Base-by-base conservation (phyloP, 2,888 invertebrate genomes). In the Stenurella melanura region DNA sequence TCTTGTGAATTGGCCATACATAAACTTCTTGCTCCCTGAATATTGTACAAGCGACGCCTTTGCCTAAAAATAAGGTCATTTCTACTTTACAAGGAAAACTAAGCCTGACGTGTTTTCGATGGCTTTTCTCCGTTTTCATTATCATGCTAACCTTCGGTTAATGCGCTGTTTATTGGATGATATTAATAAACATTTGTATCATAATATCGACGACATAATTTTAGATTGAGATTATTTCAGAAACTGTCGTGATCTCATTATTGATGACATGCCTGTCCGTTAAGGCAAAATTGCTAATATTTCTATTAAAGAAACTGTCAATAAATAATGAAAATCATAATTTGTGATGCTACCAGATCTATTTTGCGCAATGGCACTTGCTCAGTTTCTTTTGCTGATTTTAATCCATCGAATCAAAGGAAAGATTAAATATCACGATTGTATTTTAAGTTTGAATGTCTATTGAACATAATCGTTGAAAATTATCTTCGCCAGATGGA, bases 101-200 rank as follows among this genome's bases (percentile, higher is more conserved):
- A 57, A 57, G 10, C 57, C 57, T 57, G 57, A 57, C 57, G 19
- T 57, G 19, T 57, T 57, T 57, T 19, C 42, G 10, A 17, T 57
- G 57, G 57, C 57, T 18, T 57, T 57, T 18, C 57, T 57, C 57
- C 17, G 15, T 57, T 57, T 57, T 57, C 57, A 57, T 57, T 57
- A 57, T 57, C 57, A 19, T 57, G 57, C 17, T 18, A 17, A 57
- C 57, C 17, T 57, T 57, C 19, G 19, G 15, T 57, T 17, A 17
- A 57, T 57, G 57, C 57, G 10, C 17, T 18, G 17, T 57, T 57
- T 57, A 42, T 42, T 42, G 42, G 42, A 42, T 57, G 57, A 18
- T 19, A 57, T 57, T 18, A 57, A 60, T 60, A 19, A 15, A 26
- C 26, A 60, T 26, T 26, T 60, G 26, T 26, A 57, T 42, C 42